Evolutionary conservation across 2,797 vertebrate species (phyloP).

Genomic region (Coregonus suidteri): DNA sequence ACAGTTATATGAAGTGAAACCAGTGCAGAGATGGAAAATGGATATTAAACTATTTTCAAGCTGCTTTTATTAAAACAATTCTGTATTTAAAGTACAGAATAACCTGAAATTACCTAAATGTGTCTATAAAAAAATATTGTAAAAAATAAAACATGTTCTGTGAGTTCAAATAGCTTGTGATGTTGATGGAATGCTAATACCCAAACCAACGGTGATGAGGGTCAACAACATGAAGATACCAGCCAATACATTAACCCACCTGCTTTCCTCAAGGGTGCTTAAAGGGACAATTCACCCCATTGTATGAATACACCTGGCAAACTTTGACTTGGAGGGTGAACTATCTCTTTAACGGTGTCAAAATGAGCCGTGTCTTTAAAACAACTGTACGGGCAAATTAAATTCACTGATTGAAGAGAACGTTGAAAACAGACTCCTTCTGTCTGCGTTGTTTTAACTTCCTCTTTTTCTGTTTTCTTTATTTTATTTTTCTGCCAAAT

Average conservation of each 20-base stretch:
- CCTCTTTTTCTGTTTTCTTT: neutral
- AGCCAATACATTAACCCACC: neutral
- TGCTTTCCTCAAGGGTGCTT: neutral
- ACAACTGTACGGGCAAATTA: conserved; percentile 50
- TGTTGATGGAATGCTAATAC: conserved; percentile 33
- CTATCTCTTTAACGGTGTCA: neutral
- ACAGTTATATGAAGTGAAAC: neutral
- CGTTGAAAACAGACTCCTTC: neutral
- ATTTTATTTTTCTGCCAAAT: neutral
- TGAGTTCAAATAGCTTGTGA: conserved; percentile 33
- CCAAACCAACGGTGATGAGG: conserved; percentile 23
- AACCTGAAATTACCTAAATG: neutral
- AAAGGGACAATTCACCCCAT: neutral
- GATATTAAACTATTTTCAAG: neutral
- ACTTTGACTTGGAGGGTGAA: neutral
- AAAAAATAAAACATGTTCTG: neutral
- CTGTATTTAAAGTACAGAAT: neutral
- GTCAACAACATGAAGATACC: conserved; percentile 12
- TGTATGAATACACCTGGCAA: neutral
- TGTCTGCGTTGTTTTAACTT: neutral
- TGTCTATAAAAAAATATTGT: neutral
- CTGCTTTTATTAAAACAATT: neutral
- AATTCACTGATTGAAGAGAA: conserved; percentile 1
- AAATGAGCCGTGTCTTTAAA: conserved; percentile 31
- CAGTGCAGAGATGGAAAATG: conserved; percentile 6